Base-by-base conservation (phyloP, 1,140 invertebrate genomes). In the Pseudomyrmex dendroicus region DNA sequence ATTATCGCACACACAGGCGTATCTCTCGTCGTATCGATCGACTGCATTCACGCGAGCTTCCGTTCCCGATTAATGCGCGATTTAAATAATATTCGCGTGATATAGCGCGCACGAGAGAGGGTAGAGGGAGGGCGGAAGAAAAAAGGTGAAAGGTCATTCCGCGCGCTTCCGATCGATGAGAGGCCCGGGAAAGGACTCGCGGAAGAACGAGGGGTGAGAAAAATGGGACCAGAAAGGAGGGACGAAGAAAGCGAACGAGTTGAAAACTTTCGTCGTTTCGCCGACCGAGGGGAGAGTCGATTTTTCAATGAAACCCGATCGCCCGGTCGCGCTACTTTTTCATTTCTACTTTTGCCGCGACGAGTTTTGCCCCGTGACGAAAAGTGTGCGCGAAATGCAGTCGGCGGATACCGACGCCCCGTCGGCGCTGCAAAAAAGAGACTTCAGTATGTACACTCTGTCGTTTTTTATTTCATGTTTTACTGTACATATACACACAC, bases 71-170 rank as follows among this genome's bases (percentile, higher is more conserved):
- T 87, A 87, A 66, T 77, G 70, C 54, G 50, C 73, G 66, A 68
- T 87, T 87, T 87, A 74, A 84, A 87, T 73, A 87, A 87, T 87
- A 87, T 87, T 87, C 64, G 82, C 86, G 86, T 68, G 86, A 87
- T 61, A 54, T 61, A 54, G 61, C 50, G 70, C 35, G 48, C 35
- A 35, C 5, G 35, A 35, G 35, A 35, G 35, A 35, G 25, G 25
- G 3, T 0, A 35, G 35, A 35, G 35, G 0, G 5, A 54, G 54
- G 25, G 13, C 59, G 17, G 35, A 25, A 46, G 44, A 73, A 87
- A 87, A 64, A 87, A 87, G 82, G 82, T 84, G 52, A 87, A 80
- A 84, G 85, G 85, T 87, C 85, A 68, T 72, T 78, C 46, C 61
- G 72, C 46, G 72, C 46, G 46, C 61, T 73, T 73, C 25, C 68